Evolutionary conservation across 2,797 vertebrate species (phyloP), one percentile per base, ranked within the genome.

Genomic region (Tapera naevia): DNA sequence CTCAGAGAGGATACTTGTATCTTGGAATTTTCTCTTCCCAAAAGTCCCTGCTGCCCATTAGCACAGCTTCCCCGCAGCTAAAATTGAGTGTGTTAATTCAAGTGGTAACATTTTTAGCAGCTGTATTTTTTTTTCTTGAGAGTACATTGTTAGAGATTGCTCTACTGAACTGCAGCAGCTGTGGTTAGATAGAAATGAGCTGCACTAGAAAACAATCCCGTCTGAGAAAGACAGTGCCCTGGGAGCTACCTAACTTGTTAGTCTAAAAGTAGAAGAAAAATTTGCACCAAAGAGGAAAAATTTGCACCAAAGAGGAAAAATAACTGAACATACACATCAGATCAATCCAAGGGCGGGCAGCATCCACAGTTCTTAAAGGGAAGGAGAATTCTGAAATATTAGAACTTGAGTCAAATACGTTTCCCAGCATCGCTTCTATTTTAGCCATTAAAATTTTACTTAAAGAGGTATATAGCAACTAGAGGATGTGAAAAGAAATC

Each of bases 61-160:
- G 23, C 5, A 58, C 50, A 88, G 39, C 35, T 74, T 79, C 81
- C 11, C 48, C 19, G 7, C 28, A 71, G 46, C 35, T 89, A 71
- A 94, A 94, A 91, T 12, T 43, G 74, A 78, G 27, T 57, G 41
- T 86, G 33, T 80, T 96, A 70, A 80, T 94, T 23, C 54, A 86
- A 96, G 53, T 54, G 67, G 21, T 92, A 94, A 69, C 32, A 66
- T 85, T 93, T 92, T 22, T 43, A 88, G 24, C 50, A 80, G 76
- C 16, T 61, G 14, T 76, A 67, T 65, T 85, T 48, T 81, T 48
- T 64, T 88, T 62, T 37, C 30, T 70, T 91, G 39, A 86, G 30
- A 83, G 48, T 58, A 30, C 48, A 91, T 82, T 86, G 58, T 80
- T 70, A 88, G 39, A 66, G n/a, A 50, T 53, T 51, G 16, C 45